Evolutionary conservation across 2,888 invertebrate genomes (phyloP), one percentile per base, ranked within the genome.

Genomic region (Ophioninae sp.): DNA sequence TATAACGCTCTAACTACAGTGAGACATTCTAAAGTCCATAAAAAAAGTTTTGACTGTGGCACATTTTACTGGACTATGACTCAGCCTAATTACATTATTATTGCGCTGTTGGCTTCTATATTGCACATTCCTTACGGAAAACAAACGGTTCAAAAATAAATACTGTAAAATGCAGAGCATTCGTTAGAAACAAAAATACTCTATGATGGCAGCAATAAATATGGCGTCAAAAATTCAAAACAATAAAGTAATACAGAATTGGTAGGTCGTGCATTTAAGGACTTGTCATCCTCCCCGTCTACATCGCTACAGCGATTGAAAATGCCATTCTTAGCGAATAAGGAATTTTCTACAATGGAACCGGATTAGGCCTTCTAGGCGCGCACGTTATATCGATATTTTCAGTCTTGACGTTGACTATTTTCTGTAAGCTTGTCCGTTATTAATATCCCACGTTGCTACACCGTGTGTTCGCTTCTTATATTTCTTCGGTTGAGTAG

Each of bases 401-500:
- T 80, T 81, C 88, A 89, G 89, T 90, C 89, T 89, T 87, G 20
- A 70, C 77, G 65, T 85, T 81, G 84, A 83, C 81, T 78, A 79
- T 80, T 21, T 70, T 59, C 50, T 73, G 30, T 17, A 20, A 23
- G 30, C 64, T 68, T 41, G 37, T 23, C 13, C 23, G 37, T 41
- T 23, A 37, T 82, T 56, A 50, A 57, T 73, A 39, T 73, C 61
- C 7, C 56, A 20, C 68, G 17, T 23, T 57, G 21, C 21, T 70
- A 68, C 41, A n/a, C 5, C 57, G 57, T 7, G 41, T 41, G 6
- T 59, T 59, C 57, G 57, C 3, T 59, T 41, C 10, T 59, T 59
- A 61, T 62, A 81, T 82, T 61, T 64, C 41, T 78, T 70, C 21
- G 59, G 62, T 65, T 17, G 65, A 20, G 44, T 64, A 21, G 68